A percentile compares a stretch with the other conserved stretches of the same genome.
phyloP scores from a whole-genome alignment of 2,113 vertebrate genomes.

The mouse (Mus musculus) region DNA sequence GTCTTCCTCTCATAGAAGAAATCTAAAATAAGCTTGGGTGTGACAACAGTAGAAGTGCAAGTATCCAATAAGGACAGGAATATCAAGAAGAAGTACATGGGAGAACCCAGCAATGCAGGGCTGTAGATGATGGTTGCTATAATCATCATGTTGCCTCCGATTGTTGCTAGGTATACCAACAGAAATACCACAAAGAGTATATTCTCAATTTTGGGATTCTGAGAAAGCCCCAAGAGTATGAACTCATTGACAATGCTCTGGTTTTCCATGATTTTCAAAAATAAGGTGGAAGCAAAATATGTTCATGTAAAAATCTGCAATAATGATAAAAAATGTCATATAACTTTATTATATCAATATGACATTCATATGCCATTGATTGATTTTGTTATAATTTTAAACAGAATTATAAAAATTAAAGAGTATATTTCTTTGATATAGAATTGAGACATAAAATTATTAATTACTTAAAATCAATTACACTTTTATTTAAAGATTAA shows the following conservation, averaged over 20 bases:
- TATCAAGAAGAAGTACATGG: conserved; percentile 56
- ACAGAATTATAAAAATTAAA: no score
- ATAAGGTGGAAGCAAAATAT: background rate
- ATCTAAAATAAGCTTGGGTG: conserved; percentile 60
- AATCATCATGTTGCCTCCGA: background rate
- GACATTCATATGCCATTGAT: background rate
- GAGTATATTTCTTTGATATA: no score
- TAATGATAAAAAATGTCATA: background rate
- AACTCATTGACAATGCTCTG: conserved; percentile 67
- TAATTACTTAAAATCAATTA: no score
- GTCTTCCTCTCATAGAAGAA: conserved; percentile 42
- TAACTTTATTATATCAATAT: background rate
- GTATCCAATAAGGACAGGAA: conserved; percentile 23
- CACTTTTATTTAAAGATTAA: no score
- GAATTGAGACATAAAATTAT: no score
- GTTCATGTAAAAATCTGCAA: background rate
- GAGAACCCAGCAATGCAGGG: background rate
- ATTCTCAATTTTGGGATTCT: conserved; percentile 47
- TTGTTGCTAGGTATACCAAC: background rate
- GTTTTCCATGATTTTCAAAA: conserved; percentile 55
- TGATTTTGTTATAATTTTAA: no score
- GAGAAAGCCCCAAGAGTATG: conserved; percentile 63
- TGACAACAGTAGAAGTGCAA: conserved; percentile 41
- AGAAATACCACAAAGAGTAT: conserved; percentile 46
- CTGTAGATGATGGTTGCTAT: background rate